Conservation (phyloP, 2,797 vertebrate genomes). For the Orestias chungarensis region DNA sequence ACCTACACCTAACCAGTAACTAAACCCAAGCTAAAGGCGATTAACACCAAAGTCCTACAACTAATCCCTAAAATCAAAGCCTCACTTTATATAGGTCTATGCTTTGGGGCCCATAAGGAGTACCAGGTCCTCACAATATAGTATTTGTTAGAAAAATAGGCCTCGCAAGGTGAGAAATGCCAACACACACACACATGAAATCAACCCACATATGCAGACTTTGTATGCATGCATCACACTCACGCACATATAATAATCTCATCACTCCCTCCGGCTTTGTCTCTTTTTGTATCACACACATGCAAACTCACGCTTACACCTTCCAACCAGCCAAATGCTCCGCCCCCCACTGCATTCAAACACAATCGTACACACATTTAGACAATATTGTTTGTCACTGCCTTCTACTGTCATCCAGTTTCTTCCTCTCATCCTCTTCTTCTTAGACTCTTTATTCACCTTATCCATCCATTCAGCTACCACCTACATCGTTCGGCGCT, state of each 20-base stretch:
- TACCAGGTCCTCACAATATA: no score
- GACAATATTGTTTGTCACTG: slow-evolving; percentile 41
- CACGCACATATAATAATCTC: slow-evolving; percentile 62
- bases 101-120: no score
- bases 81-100: no score
- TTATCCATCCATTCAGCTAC: slow-evolving; percentile 1
- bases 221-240: slow-evolving; percentile 48
- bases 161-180: no score
- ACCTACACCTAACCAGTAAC: no score
- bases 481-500: slow-evolving; percentile 51
- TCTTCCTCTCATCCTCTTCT: slow-evolving; percentile 47
- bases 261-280: slow-evolving; percentile 65
- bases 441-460: background rate
- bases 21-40: no score
- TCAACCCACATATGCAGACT: slow-evolving; percentile 26
- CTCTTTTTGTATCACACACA: slow-evolving; percentile 60
- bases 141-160: no score
- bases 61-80: no score
- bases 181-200: slow-evolving; percentile 22
- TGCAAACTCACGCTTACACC: slow-evolving; percentile 31
- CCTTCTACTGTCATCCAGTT: slow-evolving; percentile 55
- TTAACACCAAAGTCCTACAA: no score
- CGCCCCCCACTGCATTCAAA: slow-evolving; percentile 4
- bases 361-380: slow-evolving; percentile 17
- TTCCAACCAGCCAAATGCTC: slow-evolving; percentile 21